These are phyloP conservation scores for Spizella passerina DNA, from an alignment of 2,797 vertebrate species.

Conservation along the genomic window DNA sequence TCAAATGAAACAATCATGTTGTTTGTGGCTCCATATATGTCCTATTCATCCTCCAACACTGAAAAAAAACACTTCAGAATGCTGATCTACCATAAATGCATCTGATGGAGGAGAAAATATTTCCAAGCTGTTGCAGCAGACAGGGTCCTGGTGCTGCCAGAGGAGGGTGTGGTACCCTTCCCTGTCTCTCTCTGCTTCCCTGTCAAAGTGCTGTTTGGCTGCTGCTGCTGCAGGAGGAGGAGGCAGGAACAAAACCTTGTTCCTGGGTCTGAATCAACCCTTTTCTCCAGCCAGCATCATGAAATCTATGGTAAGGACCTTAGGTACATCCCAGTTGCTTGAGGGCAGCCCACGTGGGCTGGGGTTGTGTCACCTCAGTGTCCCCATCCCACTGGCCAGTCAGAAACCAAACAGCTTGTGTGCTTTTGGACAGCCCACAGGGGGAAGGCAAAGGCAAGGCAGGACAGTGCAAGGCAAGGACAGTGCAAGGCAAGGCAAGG, in stretches of 20 bases:
- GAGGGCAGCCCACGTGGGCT: rapidly evolving
- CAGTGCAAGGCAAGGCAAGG: not conserved
- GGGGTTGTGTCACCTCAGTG: not conserved
- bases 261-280: not conserved
- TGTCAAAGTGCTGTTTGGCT: not conserved
- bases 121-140: not conserved
- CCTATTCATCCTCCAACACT: not conserved
- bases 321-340: not conserved
- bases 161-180: not conserved
- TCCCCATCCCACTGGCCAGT: rapidly evolving
- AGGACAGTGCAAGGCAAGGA: not conserved
- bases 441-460: not conserved
- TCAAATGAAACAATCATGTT: not conserved
- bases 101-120: not conserved
- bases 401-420: not conserved
- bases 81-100: not conserved
- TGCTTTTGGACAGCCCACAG: not conserved
- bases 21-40: not conserved
- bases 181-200: not conserved
- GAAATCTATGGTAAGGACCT: rapidly evolving
- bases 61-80: not conserved
- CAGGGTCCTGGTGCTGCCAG: rapidly evolving
- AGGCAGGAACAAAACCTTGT: not conserved
- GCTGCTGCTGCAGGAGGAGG: not conserved
- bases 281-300: not conserved